Evolutionary conservation across 2,797 vertebrate genomes (phyloP), one percentile per base, ranked within the genome.

Genomic region (Smutsia temminckii): DNA sequence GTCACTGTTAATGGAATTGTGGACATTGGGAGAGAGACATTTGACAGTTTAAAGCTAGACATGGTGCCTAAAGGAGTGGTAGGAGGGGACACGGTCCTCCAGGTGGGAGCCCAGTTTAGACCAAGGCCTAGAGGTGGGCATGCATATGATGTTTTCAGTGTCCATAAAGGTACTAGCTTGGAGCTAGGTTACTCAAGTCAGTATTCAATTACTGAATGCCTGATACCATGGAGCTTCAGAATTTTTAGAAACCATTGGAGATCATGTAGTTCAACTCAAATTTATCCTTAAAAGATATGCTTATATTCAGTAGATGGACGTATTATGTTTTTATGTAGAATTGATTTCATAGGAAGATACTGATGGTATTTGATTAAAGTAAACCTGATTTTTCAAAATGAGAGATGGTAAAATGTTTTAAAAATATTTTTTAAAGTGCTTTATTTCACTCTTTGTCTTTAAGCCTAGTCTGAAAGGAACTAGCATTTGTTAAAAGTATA

Each of bases 361-460:
- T n/a, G n/a, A n/a, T n/a, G n/a, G n/a, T n/a, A 85, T 64, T 40
- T 66, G 51, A 40, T 79, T 88, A 92, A 94, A 6, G 51, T 68
- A 91, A n/a, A 69, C 14, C 20, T 72, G 23, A 64, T 51, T 74
- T 51, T 46, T 55, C 66, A 80, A 92, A 92, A 81, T 89, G 46
- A 85, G 51, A 81, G 8, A 53, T 51, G 46, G 23, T 75, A n/a
- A 75, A 79, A 34, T 85, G 29, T 64, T 79, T 68, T 59, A 66
- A 20, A 75, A 57, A 61, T 46, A 4, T 5, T 79, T 72, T 93
- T 80, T 21, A 23, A 51, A 46, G 32, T 55, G n/a, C 51, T 74
- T 85, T 89, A 72, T 68, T 79, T 96, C 46, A 89, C 21, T 72
- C 49, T 91, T 83, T 89, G 51, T 85, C 66, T 92, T 94, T 75